These are phyloP conservation scores for Sandelia bainsii DNA, from an alignment of 2,797 vertebrate genomes.

Conservation along the genomic window DNA sequence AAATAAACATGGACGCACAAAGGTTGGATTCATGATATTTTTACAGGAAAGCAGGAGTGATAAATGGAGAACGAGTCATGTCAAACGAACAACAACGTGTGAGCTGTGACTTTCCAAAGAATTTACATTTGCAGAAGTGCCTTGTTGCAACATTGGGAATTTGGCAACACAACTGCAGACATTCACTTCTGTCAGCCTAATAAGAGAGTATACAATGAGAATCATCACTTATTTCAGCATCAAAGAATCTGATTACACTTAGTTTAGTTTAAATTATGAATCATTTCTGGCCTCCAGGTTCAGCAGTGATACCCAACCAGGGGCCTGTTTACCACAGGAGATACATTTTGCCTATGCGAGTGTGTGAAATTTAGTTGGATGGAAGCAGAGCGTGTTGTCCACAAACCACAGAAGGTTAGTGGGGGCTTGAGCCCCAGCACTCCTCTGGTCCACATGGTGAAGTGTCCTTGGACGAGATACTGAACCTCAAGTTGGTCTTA, in stretches of 20 bases:
- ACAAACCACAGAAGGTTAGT: no score
- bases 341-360: no score
- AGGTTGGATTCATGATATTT: neutral
- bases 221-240: constrained; percentile 15
- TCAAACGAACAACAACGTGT: neutral
- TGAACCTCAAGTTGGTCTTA: no score
- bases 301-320: neutral
- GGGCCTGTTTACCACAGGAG: no score
- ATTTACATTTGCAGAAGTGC: constrained; percentile 25
- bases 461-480: no score
- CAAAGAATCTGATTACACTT: neutral
- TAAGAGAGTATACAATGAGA: neutral
- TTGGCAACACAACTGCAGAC: neutral
- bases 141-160: constrained; percentile 36
- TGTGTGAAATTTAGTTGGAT: no score
- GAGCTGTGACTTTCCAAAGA: neutral
- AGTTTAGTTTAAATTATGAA: neutral
- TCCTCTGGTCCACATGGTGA: no score
- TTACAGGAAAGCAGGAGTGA: neutral
- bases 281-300: neutral
- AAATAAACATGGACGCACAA: neutral
- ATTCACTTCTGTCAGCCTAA: neutral
- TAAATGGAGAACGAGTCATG: neutral
- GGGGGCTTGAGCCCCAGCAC: no score
- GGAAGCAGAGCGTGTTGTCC: no score